Evolutionary conservation across 2,113 vertebrate genomes (phyloP).

Genomic region (Gymnobelideus leadbeateri): DNA sequence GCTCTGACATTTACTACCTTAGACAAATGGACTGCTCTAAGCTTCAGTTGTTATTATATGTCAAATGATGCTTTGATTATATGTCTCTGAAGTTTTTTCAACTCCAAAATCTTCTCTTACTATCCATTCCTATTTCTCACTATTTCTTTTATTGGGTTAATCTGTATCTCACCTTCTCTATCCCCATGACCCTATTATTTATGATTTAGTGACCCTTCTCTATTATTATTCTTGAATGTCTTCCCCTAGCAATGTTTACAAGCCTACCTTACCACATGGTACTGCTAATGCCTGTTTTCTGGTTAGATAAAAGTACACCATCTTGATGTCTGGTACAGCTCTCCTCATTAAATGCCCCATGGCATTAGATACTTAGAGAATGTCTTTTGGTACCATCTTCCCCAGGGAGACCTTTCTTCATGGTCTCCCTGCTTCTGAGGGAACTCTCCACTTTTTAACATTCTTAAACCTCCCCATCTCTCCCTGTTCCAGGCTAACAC

Average conservation of each 20-base stretch:
- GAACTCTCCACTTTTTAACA: not conserved
- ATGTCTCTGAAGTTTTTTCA: not conserved
- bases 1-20: not conserved
- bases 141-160: not conserved
- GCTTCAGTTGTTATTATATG: not conserved
- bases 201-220: not conserved
- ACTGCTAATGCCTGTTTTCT: not conserved
- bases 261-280: not conserved
- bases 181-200: not conserved
- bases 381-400: not conserved
- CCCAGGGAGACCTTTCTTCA: not conserved
- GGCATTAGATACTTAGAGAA: not conserved
- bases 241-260: not conserved
- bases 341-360: not conserved
- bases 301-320: not conserved
- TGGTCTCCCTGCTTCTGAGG: not conserved
- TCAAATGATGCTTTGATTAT: not conserved
- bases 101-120: not conserved
- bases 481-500: not conserved
- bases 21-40: not conserved
- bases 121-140: not conserved
- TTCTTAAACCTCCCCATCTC: not conserved
- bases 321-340: not conserved
- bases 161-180: not conserved
- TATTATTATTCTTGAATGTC: not conserved